A percentile compares a stretch with the other conserved stretches of the same genome.
Conservation (phyloP, 2,113 vertebrate species). For the Oceanodroma tethys region DNA sequence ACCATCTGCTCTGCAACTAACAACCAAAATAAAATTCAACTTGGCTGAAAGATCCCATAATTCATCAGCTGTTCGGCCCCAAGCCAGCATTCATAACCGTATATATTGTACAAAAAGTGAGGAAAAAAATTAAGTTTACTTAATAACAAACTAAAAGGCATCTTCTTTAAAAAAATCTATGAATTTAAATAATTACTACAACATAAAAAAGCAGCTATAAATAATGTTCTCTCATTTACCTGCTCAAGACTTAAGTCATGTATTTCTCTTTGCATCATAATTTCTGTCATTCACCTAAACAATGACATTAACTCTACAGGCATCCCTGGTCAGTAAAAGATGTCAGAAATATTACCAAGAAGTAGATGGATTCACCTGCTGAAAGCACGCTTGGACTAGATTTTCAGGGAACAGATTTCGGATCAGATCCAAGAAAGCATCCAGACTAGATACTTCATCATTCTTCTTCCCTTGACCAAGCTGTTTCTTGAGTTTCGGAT, state of each 20-base stretch:
- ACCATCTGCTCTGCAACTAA: background rate
- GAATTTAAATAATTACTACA: background rate
- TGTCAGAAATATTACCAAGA: background rate
- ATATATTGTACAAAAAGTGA: background rate
- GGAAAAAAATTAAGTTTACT: background rate
- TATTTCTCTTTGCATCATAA: background rate
- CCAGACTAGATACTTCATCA: slow-evolving; percentile 95
- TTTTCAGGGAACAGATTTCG: slow-evolving; percentile 98
- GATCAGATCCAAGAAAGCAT: slow-evolving; percentile 96
- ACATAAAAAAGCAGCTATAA: background rate
- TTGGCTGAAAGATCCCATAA: background rate
- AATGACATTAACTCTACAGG: background rate
- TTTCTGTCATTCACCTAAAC: background rate
- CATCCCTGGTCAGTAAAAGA: background rate
- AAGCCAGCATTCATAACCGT: background rate
- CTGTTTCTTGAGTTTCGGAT: slow-evolving; percentile 93
- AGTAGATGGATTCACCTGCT: slow-evolving; percentile 83
- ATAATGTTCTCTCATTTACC: background rate
- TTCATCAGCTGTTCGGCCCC: background rate
- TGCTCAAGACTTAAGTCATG: background rate
- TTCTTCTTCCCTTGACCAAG: slow-evolving; percentile 92
- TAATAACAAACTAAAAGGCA: background rate
- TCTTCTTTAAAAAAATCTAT: background rate
- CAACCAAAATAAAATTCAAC: background rate
- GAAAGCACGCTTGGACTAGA: slow-evolving; percentile 96